Base-by-base conservation (phyloP, 2,113 vertebrate species). In the Tor tambroides region DNA sequence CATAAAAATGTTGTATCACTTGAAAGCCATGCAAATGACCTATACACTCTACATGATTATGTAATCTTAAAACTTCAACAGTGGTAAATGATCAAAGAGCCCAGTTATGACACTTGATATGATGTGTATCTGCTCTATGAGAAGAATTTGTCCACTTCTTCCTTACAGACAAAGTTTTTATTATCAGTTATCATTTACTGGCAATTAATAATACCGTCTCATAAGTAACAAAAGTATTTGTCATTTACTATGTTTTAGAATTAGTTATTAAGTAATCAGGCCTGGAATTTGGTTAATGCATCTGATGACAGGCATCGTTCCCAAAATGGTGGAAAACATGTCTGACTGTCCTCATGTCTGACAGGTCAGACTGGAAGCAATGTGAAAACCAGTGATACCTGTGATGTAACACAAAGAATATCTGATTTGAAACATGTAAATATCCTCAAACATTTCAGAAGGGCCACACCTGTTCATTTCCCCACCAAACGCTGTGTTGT, bases 61-160 rank as follows among this genome's bases (percentile, higher is more conserved):
- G 26, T 43, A 75, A 74, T 26, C 77, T 17, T 85, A 59, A 49
- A 49, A 76, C 12, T 49, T 76, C 6, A 41, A 76, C 41, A 46
- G 74, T 17, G 67, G 71, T 21, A 30, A 78, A 54, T 54, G 10
- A 78, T 28, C 75, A 78, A 46, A 78, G 23, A 72, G 9, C 19
- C 19, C 69, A 23, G 9, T 72, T 41, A 72, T 38, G 69, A 23
- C 19, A 41, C 19, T 72, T 2, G 1, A 72, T 41, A 74, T 41
- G 19, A 72, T 6, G 21, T 5, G 1, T 38, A 38, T 11, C 9
- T 72, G 35, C 23, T 74, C 71, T 38, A 72, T 41, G 21, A 41
- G n/a, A n/a, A n/a, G n/a, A 46, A 17, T 49, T 15, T 49, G 23
- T 49, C 41, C 23, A 26, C n/a, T 75, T n/a, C 11, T 75, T 76